Evolutionary conservation across 2,888 invertebrate genomes (phyloP).

Genomic region (Conistra vaccinii): DNA sequence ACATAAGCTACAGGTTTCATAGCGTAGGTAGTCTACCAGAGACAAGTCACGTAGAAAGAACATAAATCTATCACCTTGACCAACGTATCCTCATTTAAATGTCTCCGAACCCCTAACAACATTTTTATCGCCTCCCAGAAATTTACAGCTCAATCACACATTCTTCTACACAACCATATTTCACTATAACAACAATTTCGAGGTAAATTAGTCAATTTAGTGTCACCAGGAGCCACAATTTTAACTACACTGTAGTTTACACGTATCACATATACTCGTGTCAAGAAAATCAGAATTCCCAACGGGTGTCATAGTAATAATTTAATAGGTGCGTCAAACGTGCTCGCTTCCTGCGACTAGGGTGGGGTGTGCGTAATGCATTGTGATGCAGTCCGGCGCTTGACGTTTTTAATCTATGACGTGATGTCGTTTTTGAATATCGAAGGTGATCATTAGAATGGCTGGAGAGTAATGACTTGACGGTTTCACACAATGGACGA

Average conservation of each 20-base stretch:
- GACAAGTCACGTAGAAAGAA: slow-evolving; percentile 4
- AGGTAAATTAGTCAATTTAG: slow-evolving; percentile 68
- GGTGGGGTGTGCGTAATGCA: slow-evolving; percentile 70
- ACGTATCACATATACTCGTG: slow-evolving; percentile 64
- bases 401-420: slow-evolving; percentile 64
- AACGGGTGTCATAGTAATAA: slow-evolving; percentile 66
- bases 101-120: slow-evolving; percentile 4
- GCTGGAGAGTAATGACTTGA: slow-evolving; percentile 7
- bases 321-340: slow-evolving; percentile 71
- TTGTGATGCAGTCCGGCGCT: slow-evolving; percentile 59
- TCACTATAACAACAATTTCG: slow-evolving; percentile 60
- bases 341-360: slow-evolving; percentile 69
- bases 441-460: slow-evolving; percentile 38
- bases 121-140: slow-evolving; percentile 47
- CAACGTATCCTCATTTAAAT: slow-evolving; percentile 30
- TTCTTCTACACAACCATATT: slow-evolving; percentile 48
- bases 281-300: slow-evolving; percentile 62
- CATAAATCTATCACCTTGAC: slow-evolving; percentile 32
- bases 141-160: slow-evolving; percentile 45
- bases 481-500: slow-evolving; percentile 36
- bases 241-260: slow-evolving; percentile 64
- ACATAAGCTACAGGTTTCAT: neutral
- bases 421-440: slow-evolving; percentile 62
- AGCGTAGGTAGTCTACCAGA: neutral
- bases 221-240: slow-evolving; percentile 62